phyloP scores from a whole-genome alignment of 2,797 vertebrate genomes.

The Cyclopterus lumpus region DNA sequence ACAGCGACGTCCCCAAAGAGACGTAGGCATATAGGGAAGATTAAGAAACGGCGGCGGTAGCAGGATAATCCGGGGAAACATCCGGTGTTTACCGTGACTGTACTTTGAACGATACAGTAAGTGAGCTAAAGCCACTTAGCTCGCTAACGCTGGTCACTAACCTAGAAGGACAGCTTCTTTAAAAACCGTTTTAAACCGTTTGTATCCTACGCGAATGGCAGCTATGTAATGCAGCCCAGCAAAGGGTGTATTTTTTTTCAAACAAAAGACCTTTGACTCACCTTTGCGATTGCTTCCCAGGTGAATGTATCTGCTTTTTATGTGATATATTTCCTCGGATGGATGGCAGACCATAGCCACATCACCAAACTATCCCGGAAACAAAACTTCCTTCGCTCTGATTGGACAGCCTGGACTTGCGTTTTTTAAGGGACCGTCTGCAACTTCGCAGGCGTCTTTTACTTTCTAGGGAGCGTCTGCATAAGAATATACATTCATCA shows the following conservation, averaged over 20 bases:
- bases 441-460: conserved; percentile 27
- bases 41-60: not conserved
- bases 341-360: conserved; percentile 83
- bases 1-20: conserved; percentile 3
- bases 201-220: conserved; percentile 34
- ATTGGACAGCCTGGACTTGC: conserved; percentile 74
- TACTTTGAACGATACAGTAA: conserved; percentile 38
- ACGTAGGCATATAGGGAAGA: conserved; percentile 12
- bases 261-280: conserved; percentile 58
- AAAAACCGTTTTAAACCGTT: conserved; percentile 26
- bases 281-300: conserved; percentile 70
- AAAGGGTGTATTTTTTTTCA: not conserved
- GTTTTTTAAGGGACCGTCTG: conserved; percentile 63
- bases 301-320: conserved; percentile 64
- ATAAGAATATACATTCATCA: not conserved
- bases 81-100: conserved; percentile 20
- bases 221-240: not conserved
- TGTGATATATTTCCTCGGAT: conserved; percentile 75
- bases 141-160: conserved; percentile 51
- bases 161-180: conserved; percentile 49
- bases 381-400: conserved; percentile 69
- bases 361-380: conserved; percentile 88
- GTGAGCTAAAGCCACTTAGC: conserved; percentile 61
- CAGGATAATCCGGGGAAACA: conserved; percentile 4
- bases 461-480: conserved; percentile 31